Percentiles rank a stretch among this genome's conserved stretches.
Conservation (phyloP, 2,113 vertebrate species). For the Isichthys henryi region DNA sequence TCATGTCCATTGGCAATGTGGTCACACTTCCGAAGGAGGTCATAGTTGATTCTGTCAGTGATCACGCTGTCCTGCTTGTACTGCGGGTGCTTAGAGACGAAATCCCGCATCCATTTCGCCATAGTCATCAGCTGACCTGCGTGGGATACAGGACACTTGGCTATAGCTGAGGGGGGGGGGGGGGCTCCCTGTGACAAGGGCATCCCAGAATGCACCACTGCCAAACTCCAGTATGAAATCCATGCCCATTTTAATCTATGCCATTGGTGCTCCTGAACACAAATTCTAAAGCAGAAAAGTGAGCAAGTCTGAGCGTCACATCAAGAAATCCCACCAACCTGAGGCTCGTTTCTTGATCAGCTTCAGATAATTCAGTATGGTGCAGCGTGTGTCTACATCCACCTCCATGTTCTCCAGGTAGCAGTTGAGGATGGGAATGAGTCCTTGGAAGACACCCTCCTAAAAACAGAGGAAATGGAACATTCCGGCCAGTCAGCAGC, state of each 20-base stretch:
- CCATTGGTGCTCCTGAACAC: not conserved
- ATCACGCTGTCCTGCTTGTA: conserved; percentile 93
- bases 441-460: conserved; percentile 93
- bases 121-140: conserved; percentile 93
- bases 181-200: too few species aligned
- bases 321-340: conserved; percentile 56
- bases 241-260: not conserved
- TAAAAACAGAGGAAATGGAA: conserved; percentile 38
- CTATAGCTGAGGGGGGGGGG: too few species aligned
- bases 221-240: not conserved
- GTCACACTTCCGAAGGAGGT: conserved; percentile 80
- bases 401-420: conserved; percentile 99
- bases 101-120: conserved; percentile 94
- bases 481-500: too few species aligned
- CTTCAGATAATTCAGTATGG: conserved; percentile 94
- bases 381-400: conserved; percentile 94
- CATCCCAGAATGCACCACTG: not conserved
- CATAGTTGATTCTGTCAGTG: conserved; percentile 90
- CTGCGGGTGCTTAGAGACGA: conserved; percentile 75
- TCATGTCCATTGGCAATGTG: conserved; percentile 75
- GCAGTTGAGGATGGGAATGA: conserved; percentile 91
- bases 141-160: not conserved
- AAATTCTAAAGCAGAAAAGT: not conserved
- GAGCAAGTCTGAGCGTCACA: not conserved
- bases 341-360: conserved; percentile 96